Conservation (phyloP, 1,140 invertebrate species). For the Drosophila santomea region DNA sequence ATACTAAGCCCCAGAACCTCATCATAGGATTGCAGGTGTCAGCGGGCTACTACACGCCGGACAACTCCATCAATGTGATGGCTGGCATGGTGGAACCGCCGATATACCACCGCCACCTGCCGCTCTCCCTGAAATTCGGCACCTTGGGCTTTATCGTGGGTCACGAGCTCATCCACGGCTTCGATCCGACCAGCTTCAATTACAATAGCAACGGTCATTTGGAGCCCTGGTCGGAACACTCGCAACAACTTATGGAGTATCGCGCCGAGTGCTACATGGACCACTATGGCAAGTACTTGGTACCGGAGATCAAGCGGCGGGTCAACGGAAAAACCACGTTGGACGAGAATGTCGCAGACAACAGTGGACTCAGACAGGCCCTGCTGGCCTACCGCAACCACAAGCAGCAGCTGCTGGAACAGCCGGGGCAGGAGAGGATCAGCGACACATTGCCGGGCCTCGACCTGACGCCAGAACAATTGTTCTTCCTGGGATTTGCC, state of each 20-base stretch:
- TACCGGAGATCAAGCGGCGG: slow-evolving; percentile 85
- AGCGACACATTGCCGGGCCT: slow-evolving; percentile 90
- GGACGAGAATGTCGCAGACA: slow-evolving; percentile 91
- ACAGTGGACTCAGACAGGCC: slow-evolving; percentile 95
- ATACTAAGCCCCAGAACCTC: slow-evolving; percentile 53
- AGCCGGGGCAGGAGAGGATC: slow-evolving; percentile 77
- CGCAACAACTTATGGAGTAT: slow-evolving; percentile 36
- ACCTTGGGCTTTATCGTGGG: slow-evolving; percentile 70
- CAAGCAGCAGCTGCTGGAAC: slow-evolving; percentile 44
- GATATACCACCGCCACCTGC: slow-evolving; percentile 90
- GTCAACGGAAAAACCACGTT: slow-evolving; percentile 88
- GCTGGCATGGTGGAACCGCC: slow-evolving; percentile 97
- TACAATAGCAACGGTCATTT: slow-evolving; percentile 44
- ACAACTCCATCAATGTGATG: slow-evolving; percentile 77
- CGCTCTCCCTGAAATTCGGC: slow-evolving; percentile 68
- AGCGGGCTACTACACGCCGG: slow-evolving; percentile 63
- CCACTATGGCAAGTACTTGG: slow-evolving; percentile 86
- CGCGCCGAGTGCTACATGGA: slow-evolving; percentile 90
- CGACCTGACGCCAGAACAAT: slow-evolving; percentile 92
- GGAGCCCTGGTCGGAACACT: slow-evolving; percentile 55
- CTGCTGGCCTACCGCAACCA: slow-evolving; percentile 90
- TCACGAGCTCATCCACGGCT: slow-evolving; percentile 74
- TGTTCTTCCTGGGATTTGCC: slow-evolving; percentile 96
- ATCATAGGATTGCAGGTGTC: slow-evolving; percentile 62
- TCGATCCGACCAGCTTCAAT: slow-evolving; percentile 53